Evolutionary conservation across 2,797 vertebrate species (phyloP).

Genomic region (Euthynnus affinis): DNA sequence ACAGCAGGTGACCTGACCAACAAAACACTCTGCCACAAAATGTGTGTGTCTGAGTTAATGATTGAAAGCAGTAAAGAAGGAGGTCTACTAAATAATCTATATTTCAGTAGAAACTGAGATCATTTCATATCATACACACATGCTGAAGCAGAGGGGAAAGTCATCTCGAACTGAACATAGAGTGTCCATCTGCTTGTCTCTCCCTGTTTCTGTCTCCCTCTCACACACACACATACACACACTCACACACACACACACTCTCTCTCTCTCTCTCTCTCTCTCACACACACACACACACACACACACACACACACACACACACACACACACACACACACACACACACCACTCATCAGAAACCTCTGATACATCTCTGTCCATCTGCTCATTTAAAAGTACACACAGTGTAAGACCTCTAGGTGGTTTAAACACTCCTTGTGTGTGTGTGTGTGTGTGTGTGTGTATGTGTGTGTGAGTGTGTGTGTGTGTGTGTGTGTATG

Average conservation of each 20-base stretch:
- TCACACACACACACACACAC: neutral
- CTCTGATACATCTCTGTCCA: constrained; percentile 47
- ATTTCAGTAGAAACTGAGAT: constrained; percentile 7
- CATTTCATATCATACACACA: constrained; percentile 20
- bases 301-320: constrained; percentile 17
- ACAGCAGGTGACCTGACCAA: neutral
- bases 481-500: constrained; percentile 32
- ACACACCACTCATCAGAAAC: neutral
- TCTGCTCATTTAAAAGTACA: constrained; percentile 55
- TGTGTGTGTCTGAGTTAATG: constrained; percentile 3
- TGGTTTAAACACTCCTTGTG: constrained; percentile 38
- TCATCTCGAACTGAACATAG: constrained; percentile 26
- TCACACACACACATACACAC: neutral
- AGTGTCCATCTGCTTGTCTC: constrained; percentile 50
- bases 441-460: constrained; percentile 30
- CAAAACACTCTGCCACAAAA: neutral
- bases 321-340: neutral
- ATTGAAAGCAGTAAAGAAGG: constrained; percentile 1
- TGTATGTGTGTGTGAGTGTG: constrained; percentile 35
- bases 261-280: no score
- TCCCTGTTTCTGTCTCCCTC: constrained; percentile 9
- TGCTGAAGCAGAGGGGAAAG: constrained; percentile 1
- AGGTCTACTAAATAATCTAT: neutral
- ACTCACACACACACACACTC: constrained; percentile 15
- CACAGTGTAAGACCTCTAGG: constrained; percentile 59